Evolutionary conservation across 1,140 invertebrate genomes (phyloP), one percentile per base, ranked within the genome.

Genomic region (Meloidogyne floridensis): DNA sequence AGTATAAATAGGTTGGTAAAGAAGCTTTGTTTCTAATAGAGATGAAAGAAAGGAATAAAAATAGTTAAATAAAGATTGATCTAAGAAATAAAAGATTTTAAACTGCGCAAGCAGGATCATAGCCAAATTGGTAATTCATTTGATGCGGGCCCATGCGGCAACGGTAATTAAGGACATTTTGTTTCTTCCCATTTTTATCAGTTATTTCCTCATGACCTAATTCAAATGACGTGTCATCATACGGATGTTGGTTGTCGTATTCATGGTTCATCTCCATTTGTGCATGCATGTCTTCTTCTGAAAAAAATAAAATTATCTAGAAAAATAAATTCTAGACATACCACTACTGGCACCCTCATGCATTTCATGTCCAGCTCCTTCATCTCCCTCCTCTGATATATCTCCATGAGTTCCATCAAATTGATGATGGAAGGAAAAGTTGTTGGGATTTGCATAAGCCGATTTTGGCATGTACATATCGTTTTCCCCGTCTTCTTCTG

Each of bases 181-280:
- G 7, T 65, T 15, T 18, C 6, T 65, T n/a, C 10, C 59, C 59
- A 6, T 65, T 65, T 65, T 65, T 65, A 65, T 18, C 59, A 15
- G n/a, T 65, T 7, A 65, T 65, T n/a, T n/a, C n/a, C 6, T 65
- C 59, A 18, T 65, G 59, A 18, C 59, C n/a, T 7, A 65, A n/a
- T 11, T 65, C 59, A n/a, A n/a, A n/a, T 6, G 59, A 65, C n/a
- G n/a, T 18, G 10, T n/a, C 59, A n/a, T n/a, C 59, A 65, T 65
- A 65, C n/a, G 15, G 59, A n/a, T 65, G 59, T 6, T 65, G n/a
- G 15, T 59, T 11, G 13, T 65, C 59, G n/a, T 65, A 65, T 65
- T 65, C 59, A 65, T 65, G 59, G 59, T 65, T 65, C n/a, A 65
- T n/a, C n/a, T n/a, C 59, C 59, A 65, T 65, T n/a, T 65, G 15